These are phyloP conservation scores for Octomys mimax DNA, from an alignment of 2,797 vertebrate species.

Conservation along the genomic window DNA sequence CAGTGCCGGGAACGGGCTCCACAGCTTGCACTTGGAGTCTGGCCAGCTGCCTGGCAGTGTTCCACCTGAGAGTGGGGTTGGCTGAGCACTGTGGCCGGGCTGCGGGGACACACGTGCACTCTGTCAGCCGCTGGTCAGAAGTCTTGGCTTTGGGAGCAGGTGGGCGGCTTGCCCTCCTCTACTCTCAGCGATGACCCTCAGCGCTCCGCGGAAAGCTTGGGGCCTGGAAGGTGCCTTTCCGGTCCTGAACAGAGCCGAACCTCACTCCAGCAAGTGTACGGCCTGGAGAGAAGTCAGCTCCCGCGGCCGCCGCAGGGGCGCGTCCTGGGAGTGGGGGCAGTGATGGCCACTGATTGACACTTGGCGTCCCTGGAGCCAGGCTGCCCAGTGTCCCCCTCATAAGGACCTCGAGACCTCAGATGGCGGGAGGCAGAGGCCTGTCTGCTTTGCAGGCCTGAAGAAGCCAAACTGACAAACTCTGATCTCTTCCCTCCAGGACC, in stretches of 20 bases:
- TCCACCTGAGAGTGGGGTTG: neutral
- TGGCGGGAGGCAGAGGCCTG: neutral
- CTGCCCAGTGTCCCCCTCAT: neutral
- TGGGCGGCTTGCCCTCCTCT: neutral
- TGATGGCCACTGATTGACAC: neutral
- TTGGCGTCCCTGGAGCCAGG: neutral
- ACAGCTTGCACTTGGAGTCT: neutral
- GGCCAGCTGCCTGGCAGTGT: neutral
- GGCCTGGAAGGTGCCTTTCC: neutral
- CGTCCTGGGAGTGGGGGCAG: too few species aligned
- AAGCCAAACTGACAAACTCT: neutral
- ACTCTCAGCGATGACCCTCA: neutral
- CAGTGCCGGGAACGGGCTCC: fast-evolving
- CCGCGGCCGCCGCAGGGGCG: neutral
- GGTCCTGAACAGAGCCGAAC: neutral
- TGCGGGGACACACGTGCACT: too few species aligned
- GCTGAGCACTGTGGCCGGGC: too few species aligned
- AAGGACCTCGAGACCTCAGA: neutral
- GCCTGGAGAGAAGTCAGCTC: neutral
- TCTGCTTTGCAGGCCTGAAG: fast-evolving
- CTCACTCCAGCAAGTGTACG: neutral
- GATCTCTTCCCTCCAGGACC: too few species aligned
- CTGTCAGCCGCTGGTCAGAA: too few species aligned
- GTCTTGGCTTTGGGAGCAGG: too few species aligned
- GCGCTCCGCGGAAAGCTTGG: neutral